A percentile compares a stretch with the other conserved stretches of the same genome.
These are phyloP conservation scores for Tenthredo mesomela DNA, from an alignment of 2,888 invertebrate species.

Conservation along the genomic window DNA sequence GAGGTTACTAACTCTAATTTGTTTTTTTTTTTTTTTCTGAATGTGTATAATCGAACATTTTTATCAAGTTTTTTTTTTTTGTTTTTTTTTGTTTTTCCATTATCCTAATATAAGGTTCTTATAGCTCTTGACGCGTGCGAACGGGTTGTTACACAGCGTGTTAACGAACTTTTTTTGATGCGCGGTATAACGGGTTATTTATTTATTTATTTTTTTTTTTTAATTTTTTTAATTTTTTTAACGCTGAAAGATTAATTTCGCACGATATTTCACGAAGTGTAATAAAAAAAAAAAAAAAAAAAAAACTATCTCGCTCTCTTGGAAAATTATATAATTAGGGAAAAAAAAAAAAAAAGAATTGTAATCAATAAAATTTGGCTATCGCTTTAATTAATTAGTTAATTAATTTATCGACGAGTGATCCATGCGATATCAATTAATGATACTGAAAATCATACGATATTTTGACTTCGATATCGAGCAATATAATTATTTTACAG, in stretches of 20 bases:
- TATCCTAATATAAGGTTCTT: neutral
- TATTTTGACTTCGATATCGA: too few species aligned
- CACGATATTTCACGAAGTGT: neutral
- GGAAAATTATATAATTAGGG: too few species aligned
- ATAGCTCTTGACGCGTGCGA: neutral
- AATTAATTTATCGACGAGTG: too few species aligned
- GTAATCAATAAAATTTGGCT: too few species aligned
- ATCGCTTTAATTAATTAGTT: too few species aligned
- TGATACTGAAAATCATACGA: too few species aligned
- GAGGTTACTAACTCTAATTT: slow-evolving; percentile 39
- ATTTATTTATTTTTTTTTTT: too few species aligned
- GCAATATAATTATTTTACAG: too few species aligned
- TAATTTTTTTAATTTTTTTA: neutral
- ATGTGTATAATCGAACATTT: neutral
- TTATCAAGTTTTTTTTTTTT: slow-evolving; percentile 52
- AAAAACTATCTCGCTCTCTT: neutral
- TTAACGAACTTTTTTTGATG: neutral
- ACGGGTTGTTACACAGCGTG: neutral
- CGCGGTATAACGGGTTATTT: neutral
- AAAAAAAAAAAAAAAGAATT: too few species aligned
- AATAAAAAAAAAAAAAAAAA: too few species aligned
- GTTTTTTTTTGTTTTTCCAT: slow-evolving; percentile 56
- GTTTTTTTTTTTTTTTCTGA: neutral
- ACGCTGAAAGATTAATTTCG: neutral
- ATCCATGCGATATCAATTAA: too few species aligned